A percentile compares a stretch with the other conserved stretches of the same genome.
These are phyloP conservation scores for Hydrolagus affinis DNA, from an alignment of 2,113 vertebrate genomes.

Conservation along the genomic window DNA sequence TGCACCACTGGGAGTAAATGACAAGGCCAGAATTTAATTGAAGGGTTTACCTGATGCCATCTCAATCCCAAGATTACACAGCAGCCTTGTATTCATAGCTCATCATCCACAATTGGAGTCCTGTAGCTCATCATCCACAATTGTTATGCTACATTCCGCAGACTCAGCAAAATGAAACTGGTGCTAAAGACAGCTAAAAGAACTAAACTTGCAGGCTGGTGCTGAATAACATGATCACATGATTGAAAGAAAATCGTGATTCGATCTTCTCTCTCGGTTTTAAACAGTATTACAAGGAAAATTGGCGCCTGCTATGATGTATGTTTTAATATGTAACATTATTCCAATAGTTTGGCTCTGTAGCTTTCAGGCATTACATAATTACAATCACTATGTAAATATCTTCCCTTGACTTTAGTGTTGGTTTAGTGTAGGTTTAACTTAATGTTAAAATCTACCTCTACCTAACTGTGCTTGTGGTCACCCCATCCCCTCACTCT, in stretches of 20 bases:
- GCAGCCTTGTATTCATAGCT: no score
- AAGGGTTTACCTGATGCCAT: neutral
- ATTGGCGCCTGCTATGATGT: neutral
- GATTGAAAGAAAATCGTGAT: neutral
- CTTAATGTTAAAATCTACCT: no score
- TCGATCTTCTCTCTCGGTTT: slow-evolving; percentile 1
- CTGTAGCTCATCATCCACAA: neutral
- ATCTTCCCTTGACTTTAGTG: no score
- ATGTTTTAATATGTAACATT: neutral
- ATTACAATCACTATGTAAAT: no score
- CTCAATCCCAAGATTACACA: neutral
- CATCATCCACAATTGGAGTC: neutral
- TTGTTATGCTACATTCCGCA: neutral
- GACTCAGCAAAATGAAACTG: slow-evolving; percentile 8
- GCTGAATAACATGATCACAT: slow-evolving; percentile 18
- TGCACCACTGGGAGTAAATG: neutral
- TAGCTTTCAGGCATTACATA: no score
- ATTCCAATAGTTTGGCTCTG: no score
- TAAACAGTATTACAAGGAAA: slow-evolving; percentile 7
- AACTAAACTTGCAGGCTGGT: slow-evolving; percentile 4
- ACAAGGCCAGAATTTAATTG: slow-evolving; percentile 6
- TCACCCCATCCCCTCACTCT: no score
- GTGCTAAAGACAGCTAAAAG: slow-evolving; percentile 3
- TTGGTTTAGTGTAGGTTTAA: no score
- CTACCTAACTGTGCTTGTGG: no score